Evolutionary conservation across 2,888 invertebrate species (phyloP).

Genomic region (Xanthia togata): DNA sequence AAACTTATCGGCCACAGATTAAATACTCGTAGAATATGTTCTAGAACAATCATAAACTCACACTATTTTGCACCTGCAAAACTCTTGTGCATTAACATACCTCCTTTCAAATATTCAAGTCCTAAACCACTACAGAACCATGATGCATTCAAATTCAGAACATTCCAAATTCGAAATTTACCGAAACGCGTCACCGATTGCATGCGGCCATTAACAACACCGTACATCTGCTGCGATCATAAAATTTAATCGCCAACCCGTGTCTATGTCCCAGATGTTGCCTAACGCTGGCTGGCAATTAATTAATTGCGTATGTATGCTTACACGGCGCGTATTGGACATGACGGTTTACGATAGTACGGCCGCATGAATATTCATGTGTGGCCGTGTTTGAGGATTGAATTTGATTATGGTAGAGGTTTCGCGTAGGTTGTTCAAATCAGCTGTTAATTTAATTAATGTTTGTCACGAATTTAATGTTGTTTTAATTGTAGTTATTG

Average conservation of each 20-base stretch:
- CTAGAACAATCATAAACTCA: too few relatives aligned
- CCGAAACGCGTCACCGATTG: constrained; percentile 65
- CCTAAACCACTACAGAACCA: not conserved
- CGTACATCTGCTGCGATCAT: constrained; percentile 83
- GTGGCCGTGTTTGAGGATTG: constrained; percentile 76
- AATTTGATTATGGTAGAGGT: constrained; percentile 74
- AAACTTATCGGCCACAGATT: not conserved
- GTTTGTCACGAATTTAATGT: constrained; percentile 53
- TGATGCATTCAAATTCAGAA: constrained; percentile 39
- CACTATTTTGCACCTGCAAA: not conserved
- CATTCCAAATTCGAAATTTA: constrained; percentile 71
- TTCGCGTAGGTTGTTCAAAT: constrained; percentile 57
- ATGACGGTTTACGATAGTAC: constrained; percentile 83
- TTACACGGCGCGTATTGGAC: constrained; percentile 85
- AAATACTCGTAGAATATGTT: not conserved
- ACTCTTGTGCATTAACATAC: not conserved
- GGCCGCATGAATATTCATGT: constrained; percentile 83
- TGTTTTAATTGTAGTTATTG: constrained; percentile 56
- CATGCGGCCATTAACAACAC: constrained; percentile 77
- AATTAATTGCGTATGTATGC: constrained; percentile 85
- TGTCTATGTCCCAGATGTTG: constrained; percentile 82
- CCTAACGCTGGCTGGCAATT: constrained; percentile 84
- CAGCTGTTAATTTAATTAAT: constrained; percentile 63
- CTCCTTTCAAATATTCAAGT: not conserved
- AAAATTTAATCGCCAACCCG: constrained; percentile 84